Evolutionary conservation across 2,888 invertebrate species (phyloP), one percentile per base, ranked within the genome.

Genomic region (Microctonus brassicae): DNA sequence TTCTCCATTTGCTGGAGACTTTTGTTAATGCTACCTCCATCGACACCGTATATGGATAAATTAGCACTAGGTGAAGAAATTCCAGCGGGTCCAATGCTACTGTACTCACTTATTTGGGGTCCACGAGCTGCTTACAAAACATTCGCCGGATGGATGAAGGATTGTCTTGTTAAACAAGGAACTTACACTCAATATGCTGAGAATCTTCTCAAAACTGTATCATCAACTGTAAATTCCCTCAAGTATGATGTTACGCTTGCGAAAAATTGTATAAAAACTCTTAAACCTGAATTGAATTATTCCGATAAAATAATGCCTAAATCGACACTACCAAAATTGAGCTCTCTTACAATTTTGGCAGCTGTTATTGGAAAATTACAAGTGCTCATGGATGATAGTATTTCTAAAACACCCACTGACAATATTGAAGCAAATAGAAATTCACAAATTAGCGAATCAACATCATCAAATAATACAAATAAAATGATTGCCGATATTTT

Each of bases 21-120:
- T 66, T 89, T 97, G 68, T 91, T 96, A 68, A 93, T 95, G 79
- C 89, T 98, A 85, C 97, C 97, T 0, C 97, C 97, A 0, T 97
- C 97, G 0, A 94, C 95, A 0, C 92, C 94, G 0, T 96, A 95
- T 84, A 93, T 97, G 89, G 95, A 95, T 84, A 91, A 93, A 70
- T 88, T 97, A 53, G 91, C 92, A 24, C 91, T 93, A 20, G 92
- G 92, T 4, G 89, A 90, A 69, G 91, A 91, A 22, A 90, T 92
- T 1, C 90, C 94, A 33, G 92, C 94, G 9, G 91, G 92, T 0
- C 92, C 94, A 1, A 88, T 93, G 79, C 89, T 95, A 17, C 89
- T 97, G 52, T 95, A 97, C 88, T 95, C 96, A 0, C 89, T 97
- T 7, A 89, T 97, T 10, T 97, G 97, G 97, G 95, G 95, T 5